Conservation (phyloP, 2,113 vertebrate genomes). For the Tragulus kanchil region DNA sequence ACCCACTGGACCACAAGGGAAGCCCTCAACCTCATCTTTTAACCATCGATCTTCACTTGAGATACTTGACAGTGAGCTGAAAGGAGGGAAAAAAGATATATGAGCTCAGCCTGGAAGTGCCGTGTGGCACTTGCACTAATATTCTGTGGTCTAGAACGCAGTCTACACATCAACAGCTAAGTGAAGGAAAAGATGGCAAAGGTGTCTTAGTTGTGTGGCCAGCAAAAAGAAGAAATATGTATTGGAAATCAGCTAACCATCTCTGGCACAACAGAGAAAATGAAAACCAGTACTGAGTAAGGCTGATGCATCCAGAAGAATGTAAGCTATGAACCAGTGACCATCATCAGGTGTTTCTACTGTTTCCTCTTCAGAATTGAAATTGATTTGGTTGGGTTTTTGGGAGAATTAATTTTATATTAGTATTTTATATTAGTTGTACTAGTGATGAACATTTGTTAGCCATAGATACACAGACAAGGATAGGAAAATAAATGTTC, state of each 20-base stretch:
- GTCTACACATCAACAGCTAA: neutral
- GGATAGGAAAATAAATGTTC: neutral
- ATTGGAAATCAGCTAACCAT: neutral
- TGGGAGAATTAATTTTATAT: neutral
- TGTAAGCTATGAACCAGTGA: neutral
- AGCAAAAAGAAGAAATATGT: neutral
- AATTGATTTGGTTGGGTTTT: neutral
- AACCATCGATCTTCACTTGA: neutral
- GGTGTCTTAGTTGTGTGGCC: neutral
- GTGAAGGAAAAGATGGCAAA: neutral
- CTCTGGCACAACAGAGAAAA: neutral
- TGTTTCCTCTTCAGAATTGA: neutral
- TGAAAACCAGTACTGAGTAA: neutral
- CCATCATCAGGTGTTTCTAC: neutral
- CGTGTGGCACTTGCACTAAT: neutral
- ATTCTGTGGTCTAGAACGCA: neutral
- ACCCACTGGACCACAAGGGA: too few relatives aligned
- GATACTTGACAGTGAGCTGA: neutral
- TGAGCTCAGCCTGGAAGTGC: neutral
- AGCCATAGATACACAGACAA: neutral
- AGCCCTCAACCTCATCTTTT: neutral
- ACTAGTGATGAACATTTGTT: neutral
- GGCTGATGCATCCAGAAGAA: neutral
- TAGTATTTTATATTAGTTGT: neutral
- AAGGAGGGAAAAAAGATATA: neutral